Evolutionary conservation across 2,888 invertebrate species (phyloP).

Genomic region (Lepeophtheirus nordmannii): DNA sequence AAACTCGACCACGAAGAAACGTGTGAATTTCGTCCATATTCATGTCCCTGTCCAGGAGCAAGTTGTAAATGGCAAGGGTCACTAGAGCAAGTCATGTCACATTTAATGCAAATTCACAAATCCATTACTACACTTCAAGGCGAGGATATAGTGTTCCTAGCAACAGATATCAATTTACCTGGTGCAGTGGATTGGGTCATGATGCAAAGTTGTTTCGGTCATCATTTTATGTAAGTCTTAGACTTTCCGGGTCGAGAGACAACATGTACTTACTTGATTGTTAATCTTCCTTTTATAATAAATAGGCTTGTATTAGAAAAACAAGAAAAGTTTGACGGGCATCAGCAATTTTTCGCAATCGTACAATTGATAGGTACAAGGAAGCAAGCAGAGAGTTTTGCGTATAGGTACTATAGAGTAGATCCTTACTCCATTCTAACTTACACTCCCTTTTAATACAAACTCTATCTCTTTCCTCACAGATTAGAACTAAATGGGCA

Average conservation of each 20-base stretch:
- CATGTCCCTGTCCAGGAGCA: slow-evolving; percentile 98
- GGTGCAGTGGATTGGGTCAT: slow-evolving; percentile 99
- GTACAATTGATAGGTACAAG: slow-evolving; percentile 96
- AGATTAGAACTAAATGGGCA: slow-evolving; percentile 92
- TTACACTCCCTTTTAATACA: not conserved
- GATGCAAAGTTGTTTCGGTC: slow-evolving; percentile 99
- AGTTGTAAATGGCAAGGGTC: slow-evolving; percentile 99
- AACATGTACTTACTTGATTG: too few species aligned
- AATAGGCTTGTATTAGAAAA: slow-evolving; percentile 53
- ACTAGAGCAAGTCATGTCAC: slow-evolving; percentile 94
- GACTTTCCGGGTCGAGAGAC: not conserved
- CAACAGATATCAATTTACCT: slow-evolving; percentile 96
- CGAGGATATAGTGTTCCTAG: slow-evolving; percentile 97
- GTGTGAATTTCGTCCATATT: slow-evolving; percentile 94
- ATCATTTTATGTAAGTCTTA: slow-evolving; percentile 78
- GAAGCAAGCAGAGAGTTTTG: slow-evolving; percentile 97
- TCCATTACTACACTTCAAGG: slow-evolving; percentile 95
- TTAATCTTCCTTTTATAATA: too few species aligned
- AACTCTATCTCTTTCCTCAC: slow-evolving; percentile 27
- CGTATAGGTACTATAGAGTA: slow-evolving; percentile 56
- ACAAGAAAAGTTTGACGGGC: slow-evolving; percentile 91
- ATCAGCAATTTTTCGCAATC: slow-evolving; percentile 92
- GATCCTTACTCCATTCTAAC: too few species aligned
- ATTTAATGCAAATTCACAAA: slow-evolving; percentile 90
- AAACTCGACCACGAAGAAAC: slow-evolving; percentile 97